Evolutionary conservation across 2,888 invertebrate species (phyloP).

Genomic region (Cotesia congregata): DNA sequence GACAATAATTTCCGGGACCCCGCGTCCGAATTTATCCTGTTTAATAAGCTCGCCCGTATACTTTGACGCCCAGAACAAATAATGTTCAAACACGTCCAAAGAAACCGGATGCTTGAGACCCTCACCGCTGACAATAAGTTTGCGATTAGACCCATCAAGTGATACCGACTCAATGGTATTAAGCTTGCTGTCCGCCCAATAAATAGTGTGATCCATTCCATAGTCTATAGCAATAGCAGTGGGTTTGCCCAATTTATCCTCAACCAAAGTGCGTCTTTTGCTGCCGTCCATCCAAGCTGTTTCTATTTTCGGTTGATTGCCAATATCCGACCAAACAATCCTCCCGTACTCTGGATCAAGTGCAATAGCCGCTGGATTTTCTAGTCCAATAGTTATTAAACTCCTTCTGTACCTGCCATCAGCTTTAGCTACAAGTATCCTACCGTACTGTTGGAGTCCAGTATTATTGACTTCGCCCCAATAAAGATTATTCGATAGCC

Average conservation of each 20-base stretch:
- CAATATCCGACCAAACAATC: slow-evolving; percentile 96
- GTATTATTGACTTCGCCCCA: slow-evolving; percentile 87
- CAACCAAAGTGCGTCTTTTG: slow-evolving; percentile 84
- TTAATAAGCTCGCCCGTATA: slow-evolving; percentile 88
- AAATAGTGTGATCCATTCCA: slow-evolving; percentile 89
- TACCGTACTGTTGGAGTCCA: slow-evolving; percentile 81
- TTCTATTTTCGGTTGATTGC: slow-evolving; percentile 93
- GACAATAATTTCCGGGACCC: slow-evolving; percentile 87
- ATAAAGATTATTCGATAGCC: slow-evolving; percentile 93
- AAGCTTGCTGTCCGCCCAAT: slow-evolving; percentile 96
- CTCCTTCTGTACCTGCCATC: slow-evolving; percentile 92
- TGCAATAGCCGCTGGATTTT: slow-evolving; percentile 89
- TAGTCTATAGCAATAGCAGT: slow-evolving; percentile 92
- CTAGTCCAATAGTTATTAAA: slow-evolving; percentile 83
- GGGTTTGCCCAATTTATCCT: slow-evolving; percentile 87
- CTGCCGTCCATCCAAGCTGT: slow-evolving; percentile 97
- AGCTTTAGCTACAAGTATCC: slow-evolving; percentile 88
- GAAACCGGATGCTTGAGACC: slow-evolving; percentile 84
- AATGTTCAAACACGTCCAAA: slow-evolving; percentile 94
- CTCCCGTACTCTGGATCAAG: slow-evolving; percentile 88
- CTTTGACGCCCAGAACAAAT: slow-evolving; percentile 93
- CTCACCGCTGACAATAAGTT: slow-evolving; percentile 81
- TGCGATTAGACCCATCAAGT: slow-evolving; percentile 84
- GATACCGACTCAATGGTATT: slow-evolving; percentile 90
- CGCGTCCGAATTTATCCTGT: slow-evolving; percentile 97